Percentiles rank a stretch among this genome's conserved stretches.
phyloP scores from a whole-genome alignment of 2,113 vertebrate species.

The Herpetotheres cachinnans region DNA sequence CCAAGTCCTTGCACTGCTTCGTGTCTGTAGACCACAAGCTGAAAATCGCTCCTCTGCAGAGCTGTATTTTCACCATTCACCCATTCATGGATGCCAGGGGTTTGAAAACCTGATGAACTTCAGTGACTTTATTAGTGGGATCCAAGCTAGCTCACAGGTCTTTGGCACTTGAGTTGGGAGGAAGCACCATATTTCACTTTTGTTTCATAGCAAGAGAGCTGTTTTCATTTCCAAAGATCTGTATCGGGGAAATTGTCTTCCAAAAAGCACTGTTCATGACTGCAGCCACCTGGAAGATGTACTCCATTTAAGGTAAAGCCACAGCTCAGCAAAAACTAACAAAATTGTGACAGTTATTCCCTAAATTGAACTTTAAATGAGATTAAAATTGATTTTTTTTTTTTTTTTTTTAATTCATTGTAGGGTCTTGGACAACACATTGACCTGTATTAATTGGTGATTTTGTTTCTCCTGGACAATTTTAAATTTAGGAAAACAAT shows the following conservation, averaged over 20 bases:
- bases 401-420: not conserved
- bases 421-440: fast-evolving
- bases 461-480: not conserved
- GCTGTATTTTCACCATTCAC: not conserved
- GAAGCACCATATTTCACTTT: not conserved
- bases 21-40: not conserved
- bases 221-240: slow-evolving; percentile 29
- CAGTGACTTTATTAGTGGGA: not conserved
- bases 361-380: not conserved
- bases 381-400: not conserved
- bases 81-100: not conserved
- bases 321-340: not conserved
- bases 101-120: not conserved
- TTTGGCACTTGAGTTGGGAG: not conserved
- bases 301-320: not conserved
- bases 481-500: not conserved
- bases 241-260: not conserved
- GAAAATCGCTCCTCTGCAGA: not conserved
- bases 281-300: not conserved
- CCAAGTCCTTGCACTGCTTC: not conserved
- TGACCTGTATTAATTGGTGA: not conserved
- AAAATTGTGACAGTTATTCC: not conserved
- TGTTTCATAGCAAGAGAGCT: not conserved
- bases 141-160: not conserved
- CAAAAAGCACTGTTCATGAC: not conserved